Conservation (phyloP, 2,797 vertebrate genomes). For the Argentina silus region DNA sequence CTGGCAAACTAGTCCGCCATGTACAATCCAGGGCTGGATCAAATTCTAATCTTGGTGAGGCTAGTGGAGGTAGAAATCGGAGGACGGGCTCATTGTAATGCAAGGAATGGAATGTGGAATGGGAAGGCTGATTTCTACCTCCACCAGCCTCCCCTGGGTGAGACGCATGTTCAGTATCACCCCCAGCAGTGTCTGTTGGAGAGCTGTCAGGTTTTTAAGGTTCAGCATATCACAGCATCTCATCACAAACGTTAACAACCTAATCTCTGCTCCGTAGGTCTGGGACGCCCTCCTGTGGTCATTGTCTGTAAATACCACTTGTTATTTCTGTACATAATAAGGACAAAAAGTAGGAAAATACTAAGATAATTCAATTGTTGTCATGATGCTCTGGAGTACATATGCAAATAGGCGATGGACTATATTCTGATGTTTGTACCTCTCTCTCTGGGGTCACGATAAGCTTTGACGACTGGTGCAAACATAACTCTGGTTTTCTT, state of each 20-base stretch:
- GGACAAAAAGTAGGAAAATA: conserved; percentile 68
- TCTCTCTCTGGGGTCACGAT: conserved; percentile 61
- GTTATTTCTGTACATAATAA: conserved; percentile 77
- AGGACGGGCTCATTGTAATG: no score
- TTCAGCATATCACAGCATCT: conserved; percentile 67
- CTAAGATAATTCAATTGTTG: conserved; percentile 66
- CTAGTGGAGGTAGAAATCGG: not conserved
- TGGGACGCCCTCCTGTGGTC: conserved; percentile 77
- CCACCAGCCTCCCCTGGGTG: conserved; percentile 36
- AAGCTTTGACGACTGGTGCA: conserved; percentile 65
- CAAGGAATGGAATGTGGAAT: no score
- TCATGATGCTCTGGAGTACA: conserved; percentile 68
- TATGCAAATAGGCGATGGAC: conserved; percentile 75
- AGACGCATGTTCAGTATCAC: conserved; percentile 11
- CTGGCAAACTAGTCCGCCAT: no score
- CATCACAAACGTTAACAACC: conserved; percentile 50
- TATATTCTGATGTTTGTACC: conserved; percentile 57
- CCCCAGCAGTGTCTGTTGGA: conserved; percentile 39
- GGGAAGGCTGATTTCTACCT: no score
- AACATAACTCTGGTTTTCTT: no score
- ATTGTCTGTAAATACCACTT: conserved; percentile 84
- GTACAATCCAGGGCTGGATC: not conserved
- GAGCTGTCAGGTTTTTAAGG: conserved; percentile 53
- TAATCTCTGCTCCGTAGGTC: conserved; percentile 56
- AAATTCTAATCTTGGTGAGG: conserved; percentile 58